Percentiles rank a stretch among this genome's conserved stretches.
These are phyloP conservation scores for Lepidochrysops patricia DNA, from an alignment of 2,888 invertebrate genomes.

Conservation along the genomic window DNA sequence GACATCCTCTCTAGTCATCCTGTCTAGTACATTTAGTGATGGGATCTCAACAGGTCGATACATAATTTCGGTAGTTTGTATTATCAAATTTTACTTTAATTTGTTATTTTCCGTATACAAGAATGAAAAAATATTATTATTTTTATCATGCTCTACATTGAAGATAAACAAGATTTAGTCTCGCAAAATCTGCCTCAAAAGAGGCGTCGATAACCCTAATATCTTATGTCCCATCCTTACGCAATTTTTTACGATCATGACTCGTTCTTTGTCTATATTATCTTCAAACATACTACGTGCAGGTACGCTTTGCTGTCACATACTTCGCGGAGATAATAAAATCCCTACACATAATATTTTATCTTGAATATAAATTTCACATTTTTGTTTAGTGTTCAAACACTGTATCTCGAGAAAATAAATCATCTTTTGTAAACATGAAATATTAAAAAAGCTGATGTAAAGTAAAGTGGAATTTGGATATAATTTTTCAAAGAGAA, in stretches of 20 bases:
- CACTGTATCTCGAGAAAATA: constrained; percentile 11
- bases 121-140: no score
- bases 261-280: constrained; percentile 2
- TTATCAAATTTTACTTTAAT: no score
- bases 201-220: not conserved
- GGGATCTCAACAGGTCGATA: not conserved
- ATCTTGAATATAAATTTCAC: constrained; percentile 11
- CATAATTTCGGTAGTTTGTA: no score
- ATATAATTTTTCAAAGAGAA: not conserved
- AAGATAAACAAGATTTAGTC: no score
- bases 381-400: constrained; percentile 9
- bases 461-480: not conserved
- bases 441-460: not conserved
- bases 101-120: no score
- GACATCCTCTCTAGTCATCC: constrained; percentile 4
- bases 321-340: constrained; percentile 5
- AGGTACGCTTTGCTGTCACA: not conserved
- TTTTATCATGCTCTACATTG: no score
- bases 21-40: constrained; percentile 5
- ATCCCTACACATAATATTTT: constrained; percentile 4
- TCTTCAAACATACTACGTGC: not conserved
- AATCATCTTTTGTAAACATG: not conserved
- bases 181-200: not conserved
- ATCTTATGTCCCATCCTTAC: not conserved
- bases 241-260: constrained; percentile 13